Evolutionary conservation across 2,797 vertebrate species (phyloP).

Genomic region (Hemibagrus guttatus): DNA sequence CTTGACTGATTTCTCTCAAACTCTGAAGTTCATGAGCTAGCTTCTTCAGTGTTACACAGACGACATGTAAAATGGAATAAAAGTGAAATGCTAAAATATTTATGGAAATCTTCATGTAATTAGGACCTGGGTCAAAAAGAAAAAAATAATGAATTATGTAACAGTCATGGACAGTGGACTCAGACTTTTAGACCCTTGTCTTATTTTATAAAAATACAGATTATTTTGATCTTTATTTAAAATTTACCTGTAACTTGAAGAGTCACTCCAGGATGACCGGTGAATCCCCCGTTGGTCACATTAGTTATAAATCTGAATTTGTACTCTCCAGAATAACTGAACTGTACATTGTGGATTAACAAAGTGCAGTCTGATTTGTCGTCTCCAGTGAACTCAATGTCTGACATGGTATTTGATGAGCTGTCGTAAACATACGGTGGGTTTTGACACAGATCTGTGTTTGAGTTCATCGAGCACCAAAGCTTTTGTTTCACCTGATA

Average conservation of each 20-base stretch:
- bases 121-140: not conserved
- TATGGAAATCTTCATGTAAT: not conserved
- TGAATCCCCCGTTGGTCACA: fast-evolving
- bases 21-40: too few species aligned
- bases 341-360: conserved; percentile 36
- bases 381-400: not conserved
- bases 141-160: too few species aligned
- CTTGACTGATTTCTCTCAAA: too few species aligned
- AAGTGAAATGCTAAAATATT: not conserved
- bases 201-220: not conserved
- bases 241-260: conserved; percentile 31
- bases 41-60: too few species aligned
- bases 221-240: not conserved
- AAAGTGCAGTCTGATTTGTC: not conserved
- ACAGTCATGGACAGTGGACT: not conserved
- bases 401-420: not conserved
- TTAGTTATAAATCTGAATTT: conserved; percentile 38
- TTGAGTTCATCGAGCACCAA: conserved; percentile 17
- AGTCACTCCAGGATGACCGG: not conserved
- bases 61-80: not conserved
- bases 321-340: not conserved
- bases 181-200: not conserved
- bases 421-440: conserved; percentile 27
- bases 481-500: not conserved
- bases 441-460: fast-evolving